Base-by-base conservation (phyloP, 2,888 invertebrate species). In the Drosophila flavopinicola region DNA sequence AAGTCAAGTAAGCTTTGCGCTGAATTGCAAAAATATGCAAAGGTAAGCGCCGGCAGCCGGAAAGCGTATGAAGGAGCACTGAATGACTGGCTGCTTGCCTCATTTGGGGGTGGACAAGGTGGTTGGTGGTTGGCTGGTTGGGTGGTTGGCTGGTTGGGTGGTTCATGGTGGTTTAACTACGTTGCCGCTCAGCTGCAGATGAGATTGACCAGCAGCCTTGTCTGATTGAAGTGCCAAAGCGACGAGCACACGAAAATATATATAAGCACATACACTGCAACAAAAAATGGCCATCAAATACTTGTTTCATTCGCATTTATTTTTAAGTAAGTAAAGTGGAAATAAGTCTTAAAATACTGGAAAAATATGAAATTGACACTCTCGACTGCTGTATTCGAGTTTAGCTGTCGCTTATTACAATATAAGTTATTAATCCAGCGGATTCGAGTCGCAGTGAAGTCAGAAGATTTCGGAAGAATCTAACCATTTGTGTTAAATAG, bases 1-100 rank as follows among this genome's bases (percentile, higher is more conserved):
- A 76, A 86, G 78, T 51, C 75, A 77, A 84, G 85, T 66, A 56
- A 86, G 88, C 84, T 84, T 82, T 78, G 73, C 88, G 77, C 82
- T 84, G 85, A 83, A 83, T 88, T 88, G 87, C 88, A 85, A 86
- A 83, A 83, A 88, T 88, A 87, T 88, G 87, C 88, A 88, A 83
- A 83, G 87, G 80, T 88, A 88, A 73, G 82, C 68, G 63, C 53
- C 49, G 39, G 38, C 47, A 67, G 38, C 27, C 11, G 45, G 58
- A 27, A 35, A 42, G 17, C 24, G 30, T 32, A 29, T 44, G 41
- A 48, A 63, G 20, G n/a, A n/a, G 79, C 37, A 35, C 41, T 68
- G 33, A 51, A 47, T 54, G 65, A 24, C 45, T 42, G 59, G 30
- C 45, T 51, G 44, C 30, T 15, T 27, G n/a, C n/a, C n/a, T n/a